A percentile compares a stretch with the other conserved stretches of the same genome.
phyloP scores from a whole-genome alignment of 2,797 vertebrate genomes.

The Fistularia tabacaria region DNA sequence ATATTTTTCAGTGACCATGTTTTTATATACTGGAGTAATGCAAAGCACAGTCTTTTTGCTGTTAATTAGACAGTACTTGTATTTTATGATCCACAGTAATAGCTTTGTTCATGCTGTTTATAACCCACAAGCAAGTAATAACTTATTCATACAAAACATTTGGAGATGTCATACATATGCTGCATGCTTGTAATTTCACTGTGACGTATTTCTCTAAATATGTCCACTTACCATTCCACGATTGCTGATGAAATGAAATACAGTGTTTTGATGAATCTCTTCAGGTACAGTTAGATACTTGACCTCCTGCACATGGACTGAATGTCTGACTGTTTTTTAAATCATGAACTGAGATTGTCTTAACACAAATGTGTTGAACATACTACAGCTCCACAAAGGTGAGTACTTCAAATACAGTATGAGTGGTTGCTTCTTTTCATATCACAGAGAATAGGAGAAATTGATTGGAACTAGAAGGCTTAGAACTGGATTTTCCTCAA shows the following conservation, averaged over 20 bases:
- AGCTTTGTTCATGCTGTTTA: background rate
- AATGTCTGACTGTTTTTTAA: constrained; percentile 60
- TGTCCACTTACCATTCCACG: constrained; percentile 13
- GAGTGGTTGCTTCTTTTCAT: constrained; percentile 68
- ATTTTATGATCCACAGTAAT: too few relatives aligned
- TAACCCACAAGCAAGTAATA: background rate
- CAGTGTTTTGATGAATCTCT: constrained; percentile 23
- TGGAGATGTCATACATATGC: background rate
- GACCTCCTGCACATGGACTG: constrained; percentile 43
- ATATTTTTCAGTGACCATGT: too few relatives aligned
- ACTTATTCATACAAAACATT: background rate
- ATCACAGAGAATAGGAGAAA: constrained; percentile 68
- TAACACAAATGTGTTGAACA: constrained; percentile 45
- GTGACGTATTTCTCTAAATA: constrained; percentile 22
- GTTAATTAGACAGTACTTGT: background rate
- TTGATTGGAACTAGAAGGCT: constrained; percentile 73
- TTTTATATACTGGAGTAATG: too few relatives aligned
- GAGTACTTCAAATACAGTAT: constrained; percentile 70
- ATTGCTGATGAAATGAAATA: constrained; percentile 18
- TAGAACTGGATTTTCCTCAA: constrained; percentile 64
- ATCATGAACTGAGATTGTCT: constrained; percentile 41
- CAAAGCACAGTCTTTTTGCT: background rate
- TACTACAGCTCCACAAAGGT: constrained; percentile 42
- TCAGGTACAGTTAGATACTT: constrained; percentile 30
- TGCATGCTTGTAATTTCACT: background rate